Evolutionary conservation across 2,888 invertebrate genomes (phyloP).

Genomic region (Melanotus villosus): DNA sequence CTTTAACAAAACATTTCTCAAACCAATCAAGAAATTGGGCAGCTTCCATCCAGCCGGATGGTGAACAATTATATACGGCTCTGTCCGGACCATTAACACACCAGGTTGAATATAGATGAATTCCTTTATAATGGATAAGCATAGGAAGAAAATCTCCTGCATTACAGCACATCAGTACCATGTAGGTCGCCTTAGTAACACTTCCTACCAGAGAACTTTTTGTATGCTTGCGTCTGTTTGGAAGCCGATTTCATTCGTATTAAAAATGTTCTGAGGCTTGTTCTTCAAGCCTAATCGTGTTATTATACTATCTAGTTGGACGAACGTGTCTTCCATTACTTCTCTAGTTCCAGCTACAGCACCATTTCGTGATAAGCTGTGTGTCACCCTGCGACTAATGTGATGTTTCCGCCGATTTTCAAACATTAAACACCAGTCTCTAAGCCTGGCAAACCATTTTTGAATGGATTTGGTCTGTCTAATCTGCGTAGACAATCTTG

Average conservation of each 20-base stretch:
- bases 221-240: slow-evolving; percentile 47
- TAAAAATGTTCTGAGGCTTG: slow-evolving; percentile 47
- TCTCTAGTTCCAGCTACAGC: slow-evolving; percentile 31
- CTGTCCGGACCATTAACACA: slow-evolving; percentile 33
- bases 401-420: slow-evolving; percentile 42
- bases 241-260: slow-evolving; percentile 44
- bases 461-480: slow-evolving; percentile 44
- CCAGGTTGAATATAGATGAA: slow-evolving; percentile 43
- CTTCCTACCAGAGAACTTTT: slow-evolving; percentile 45
- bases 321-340: slow-evolving; percentile 38
- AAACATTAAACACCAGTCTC: slow-evolving; percentile 46
- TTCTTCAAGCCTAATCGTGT: slow-evolving; percentile 20
- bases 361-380: slow-evolving; percentile 41
- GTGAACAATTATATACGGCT: slow-evolving; percentile 46
- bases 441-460: slow-evolving; percentile 41
- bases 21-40: slow-evolving; percentile 47
- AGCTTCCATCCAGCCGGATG: slow-evolving; percentile 49
- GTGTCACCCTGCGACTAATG: slow-evolving; percentile 31
- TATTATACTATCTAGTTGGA: slow-evolving; percentile 35
- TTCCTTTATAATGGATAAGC: slow-evolving; percentile 47
- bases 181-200: slow-evolving; percentile 45
- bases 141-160: slow-evolving; percentile 43
- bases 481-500: slow-evolving; percentile 36
- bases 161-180: slow-evolving; percentile 45
- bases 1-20: slow-evolving; percentile 36